Evolutionary conservation across 2,113 vertebrate species (phyloP).

Genomic region (Globicephala melas): DNA sequence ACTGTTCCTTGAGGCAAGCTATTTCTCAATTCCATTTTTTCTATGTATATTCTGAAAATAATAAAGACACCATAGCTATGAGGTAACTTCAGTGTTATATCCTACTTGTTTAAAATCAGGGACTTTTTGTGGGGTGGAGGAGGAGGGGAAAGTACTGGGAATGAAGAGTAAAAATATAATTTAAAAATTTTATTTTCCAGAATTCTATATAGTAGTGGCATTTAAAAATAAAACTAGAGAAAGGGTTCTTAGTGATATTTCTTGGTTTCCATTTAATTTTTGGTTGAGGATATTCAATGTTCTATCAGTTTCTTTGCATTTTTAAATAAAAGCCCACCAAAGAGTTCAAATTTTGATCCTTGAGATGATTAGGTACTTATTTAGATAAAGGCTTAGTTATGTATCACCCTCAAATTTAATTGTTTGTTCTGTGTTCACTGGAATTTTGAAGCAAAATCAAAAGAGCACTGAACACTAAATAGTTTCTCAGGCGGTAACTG

Average conservation of each 20-base stretch:
- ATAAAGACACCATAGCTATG: background rate
- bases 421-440: background rate
- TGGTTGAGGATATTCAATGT: background rate
- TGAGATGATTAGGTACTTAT: background rate
- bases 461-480: background rate
- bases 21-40: conserved; percentile 47
- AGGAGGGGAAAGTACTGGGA: background rate
- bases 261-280: background rate
- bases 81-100: conserved; percentile 19
- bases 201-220: background rate
- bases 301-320: background rate
- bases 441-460: conserved; percentile 36
- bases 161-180: conserved; percentile 36
- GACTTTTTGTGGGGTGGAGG: background rate
- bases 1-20: conserved; percentile 34
- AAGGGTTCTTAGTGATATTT: background rate
- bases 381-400: background rate
- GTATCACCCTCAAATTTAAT: conserved; percentile 20
- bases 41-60: conserved; percentile 7
- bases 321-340: conserved; percentile 19
- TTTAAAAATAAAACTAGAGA: conserved; percentile 44
- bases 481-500: background rate
- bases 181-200: background rate
- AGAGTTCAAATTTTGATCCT: conserved; percentile 21
- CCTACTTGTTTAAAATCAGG: conserved; percentile 14